These are phyloP conservation scores for Lobophora halterata DNA, from an alignment of 2,888 invertebrate species.

Conservation along the genomic window DNA sequence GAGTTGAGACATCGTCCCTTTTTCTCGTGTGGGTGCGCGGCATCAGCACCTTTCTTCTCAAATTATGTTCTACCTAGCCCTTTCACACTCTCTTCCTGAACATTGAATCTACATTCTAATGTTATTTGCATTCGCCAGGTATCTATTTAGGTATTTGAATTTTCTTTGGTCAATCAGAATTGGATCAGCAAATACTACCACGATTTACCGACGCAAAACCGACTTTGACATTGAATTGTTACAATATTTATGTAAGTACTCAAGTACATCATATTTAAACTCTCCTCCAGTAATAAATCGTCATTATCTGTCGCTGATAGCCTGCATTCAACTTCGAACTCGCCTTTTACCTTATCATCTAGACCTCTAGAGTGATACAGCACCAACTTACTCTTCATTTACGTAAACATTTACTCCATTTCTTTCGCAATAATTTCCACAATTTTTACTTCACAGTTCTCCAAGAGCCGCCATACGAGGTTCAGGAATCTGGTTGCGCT, in stretches of 20 bases:
- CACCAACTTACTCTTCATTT: constrained; percentile 40
- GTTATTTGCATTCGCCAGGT: too few species aligned
- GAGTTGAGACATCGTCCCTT: constrained; percentile 38
- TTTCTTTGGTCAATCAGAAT: too few species aligned
- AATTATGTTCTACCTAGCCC: constrained; percentile 74
- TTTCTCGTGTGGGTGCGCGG: constrained; percentile 62
- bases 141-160: too few species aligned
- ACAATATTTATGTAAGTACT: constrained; percentile 25
- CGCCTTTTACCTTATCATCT: constrained; percentile 13
- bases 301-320: constrained; percentile 59
- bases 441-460: constrained; percentile 47
- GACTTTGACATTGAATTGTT: constrained; percentile 20
- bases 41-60: constrained; percentile 72
- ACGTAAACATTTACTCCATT: constrained; percentile 21
- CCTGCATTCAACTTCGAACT: constrained; percentile 40
- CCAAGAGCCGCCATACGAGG: constrained; percentile 77
- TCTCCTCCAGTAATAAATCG: too few species aligned
- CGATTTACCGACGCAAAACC: too few species aligned
- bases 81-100: too few species aligned
- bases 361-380: too few species aligned
- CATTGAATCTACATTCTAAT: too few species aligned
- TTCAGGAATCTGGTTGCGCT: constrained; percentile 72
- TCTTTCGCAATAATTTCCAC: constrained; percentile 34
- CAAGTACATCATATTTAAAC: constrained; percentile 41
- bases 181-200: too few species aligned